Base-by-base conservation (phyloP, 2,888 invertebrate species). In the Pocota personata region DNA sequence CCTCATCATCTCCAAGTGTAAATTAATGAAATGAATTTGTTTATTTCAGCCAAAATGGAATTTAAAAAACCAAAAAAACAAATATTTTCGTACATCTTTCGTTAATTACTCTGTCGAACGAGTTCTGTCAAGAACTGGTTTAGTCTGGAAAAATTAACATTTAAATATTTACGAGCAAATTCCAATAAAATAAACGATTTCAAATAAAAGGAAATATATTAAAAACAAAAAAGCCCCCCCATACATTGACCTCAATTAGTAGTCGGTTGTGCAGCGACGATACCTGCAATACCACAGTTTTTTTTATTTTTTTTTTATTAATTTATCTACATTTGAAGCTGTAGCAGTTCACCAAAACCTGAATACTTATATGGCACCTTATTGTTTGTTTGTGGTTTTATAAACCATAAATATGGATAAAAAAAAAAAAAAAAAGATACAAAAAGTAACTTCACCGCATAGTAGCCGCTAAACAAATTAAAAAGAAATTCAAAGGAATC, bases 191-290 rank as follows among this genome's bases (percentile, higher is more conserved):
- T 46, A 37, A 50, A 48, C 40, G 27, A 19, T 55, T 62, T 35
- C 19, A 64, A 55, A 16, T 55, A 10, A 0, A 50, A 58, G 2
- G 0, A 35, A 50, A 10, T 3, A 46, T 6, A 19, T 2, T n/a
- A 32, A 24, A 24, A 24, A 3, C 24, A 24, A 40, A 14, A 6
- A 40, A 10, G n/a, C 2, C 6, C 37, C 60, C 48, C 10, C 57
- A 76, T 57, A 3, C 57, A 76, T 30, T 37, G 76, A 76, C 57
- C 76, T 58, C 27, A 19, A 55, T 64, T 43, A 55, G 32, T 30
- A 24, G 24, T 24, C 24, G 27, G 40, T 52, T 2, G 14, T 5
- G 16, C 32, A 24, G 37, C 35, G 27, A n/a, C 19, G 24, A 48
- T 52, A 46, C 64, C 64, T 64, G 46, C 27, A 14, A 14, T 21